Base-by-base conservation (phyloP, 2,888 invertebrate genomes). In the Luperina testacea region DNA sequence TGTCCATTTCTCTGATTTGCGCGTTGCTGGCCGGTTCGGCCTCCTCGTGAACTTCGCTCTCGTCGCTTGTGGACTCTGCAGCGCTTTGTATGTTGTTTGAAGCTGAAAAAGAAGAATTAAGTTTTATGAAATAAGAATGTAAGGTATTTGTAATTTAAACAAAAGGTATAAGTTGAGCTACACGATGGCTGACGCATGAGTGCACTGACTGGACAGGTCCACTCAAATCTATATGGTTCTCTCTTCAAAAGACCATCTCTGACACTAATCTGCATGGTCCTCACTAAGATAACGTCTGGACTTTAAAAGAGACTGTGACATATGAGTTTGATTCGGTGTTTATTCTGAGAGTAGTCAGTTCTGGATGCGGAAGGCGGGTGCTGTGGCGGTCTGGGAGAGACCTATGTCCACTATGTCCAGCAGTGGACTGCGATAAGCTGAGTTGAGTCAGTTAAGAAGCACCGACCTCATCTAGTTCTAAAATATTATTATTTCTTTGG, bases 1-100 rank as follows among this genome's bases (percentile, higher is more conserved):
- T 96, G 86, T 96, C 96, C 95, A 96, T 97, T 87, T 97, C 96
- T 4, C 94, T 87, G 48, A 96, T 96, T 90, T 97, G 97, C 2
- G 92, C 96, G 81, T 93, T 95, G 86, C 95, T 94, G 3, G 94
- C 94, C 15, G 94, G 93, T 80, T 95, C 95, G 0, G 85, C 71
- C 32, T 94, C 95, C 32, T 92, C 94, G 15, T 91, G 94, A 8
- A 87, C 77, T 45, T 95, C 95, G 61, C 89, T 90, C 75, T 94
- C 95, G 27, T 95, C 95, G 83, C 93, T 94, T 59, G 94, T 90
- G 13, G 94, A 91, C 57, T 97, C 95, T 0, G 90, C 71, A 3
- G 87, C 83, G 27, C 82, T 88, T 75, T 90, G 92, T 5, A 83
- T 75, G 73, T 84, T 90, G 53, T 85, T 90, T 0, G 92, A 89